A percentile compares a stretch with the other conserved stretches of the same genome.
Conservation (phyloP, 2,797 vertebrate species). For the Babyrousa celebensis region DNA sequence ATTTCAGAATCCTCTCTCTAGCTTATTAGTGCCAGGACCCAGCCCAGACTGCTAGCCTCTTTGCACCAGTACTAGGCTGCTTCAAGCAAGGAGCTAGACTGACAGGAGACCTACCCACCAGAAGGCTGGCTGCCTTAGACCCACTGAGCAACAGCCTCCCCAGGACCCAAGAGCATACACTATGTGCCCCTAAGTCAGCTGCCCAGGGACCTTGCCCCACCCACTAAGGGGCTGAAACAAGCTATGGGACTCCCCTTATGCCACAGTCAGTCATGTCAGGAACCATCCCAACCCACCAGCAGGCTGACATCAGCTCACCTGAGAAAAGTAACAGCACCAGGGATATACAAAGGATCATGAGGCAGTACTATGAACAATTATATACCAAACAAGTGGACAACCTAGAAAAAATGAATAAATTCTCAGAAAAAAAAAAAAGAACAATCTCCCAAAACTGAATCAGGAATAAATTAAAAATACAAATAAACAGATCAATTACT, state of each 20-base stretch:
- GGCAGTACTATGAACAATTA: not conserved
- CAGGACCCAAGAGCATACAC: not conserved
- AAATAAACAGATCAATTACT: not conserved
- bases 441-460: not conserved
- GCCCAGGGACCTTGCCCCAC: not conserved
- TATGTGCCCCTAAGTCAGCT: not conserved
- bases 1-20: not conserved
- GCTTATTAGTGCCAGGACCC: not conserved
- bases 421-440: not conserved
- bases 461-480: not conserved
- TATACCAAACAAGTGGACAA: not conserved
- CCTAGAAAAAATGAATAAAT: not conserved
- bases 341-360: not conserved
- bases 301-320: not conserved
- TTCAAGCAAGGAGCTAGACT: not conserved
- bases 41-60: not conserved
- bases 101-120: not conserved
- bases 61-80: not conserved
- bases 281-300: not conserved
- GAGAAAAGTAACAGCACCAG: not conserved
- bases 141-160: not conserved
- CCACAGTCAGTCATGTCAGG: not conserved
- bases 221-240: not conserved
- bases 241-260: not conserved
- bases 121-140: not conserved